Base-by-base conservation (phyloP, 2,797 vertebrate species). In the Halcyon leucocephala region DNA sequence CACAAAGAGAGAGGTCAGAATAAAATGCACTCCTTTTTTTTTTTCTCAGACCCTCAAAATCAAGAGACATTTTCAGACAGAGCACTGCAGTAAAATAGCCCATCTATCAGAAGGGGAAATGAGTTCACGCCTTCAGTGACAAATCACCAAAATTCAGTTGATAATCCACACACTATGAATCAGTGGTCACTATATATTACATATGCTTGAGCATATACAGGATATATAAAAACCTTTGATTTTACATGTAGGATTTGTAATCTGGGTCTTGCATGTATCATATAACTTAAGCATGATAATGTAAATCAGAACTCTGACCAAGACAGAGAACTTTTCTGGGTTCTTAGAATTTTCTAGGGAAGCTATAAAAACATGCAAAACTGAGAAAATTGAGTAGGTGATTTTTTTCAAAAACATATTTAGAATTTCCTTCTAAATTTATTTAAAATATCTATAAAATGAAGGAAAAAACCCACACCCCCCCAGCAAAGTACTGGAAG, bases 381-480 rank as follows among this genome's bases (percentile, higher is more conserved):
- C 12, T 35, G 3, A 5, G 14, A 77, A 14, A 64, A 48, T 0
- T 61, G 7, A 54, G 9, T 9, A 51, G 14, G 6, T 17, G 12
- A 42, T 70, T 62, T 93, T 80, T 51, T 52, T 29, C 28, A 44
- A 14, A 89, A 89, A 60, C 1, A 2, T 51, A 9, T 35, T 60
- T 57, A 46, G 7, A 70, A 51, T 62, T 1, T 21, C 3, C 73
- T 64, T 46, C n/a, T 46, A 58, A 55, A 65, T 72, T n/a, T 41
- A 46, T 42, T 64, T 82, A 4, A 82, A 54, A 49, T 39, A 2
- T 14, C 9, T 26, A 42, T 44, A 76, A 85, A 76, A 82, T 52
- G 0, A 60, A 69, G 21, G 8, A 70, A 64, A n/a, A 15, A 6
- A 0, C 19, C 10, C 44, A 46, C 49, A 48, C 14, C 51, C 4